Conservation (phyloP, 2,113 vertebrate genomes). For the Hypanus sabinus region DNA sequence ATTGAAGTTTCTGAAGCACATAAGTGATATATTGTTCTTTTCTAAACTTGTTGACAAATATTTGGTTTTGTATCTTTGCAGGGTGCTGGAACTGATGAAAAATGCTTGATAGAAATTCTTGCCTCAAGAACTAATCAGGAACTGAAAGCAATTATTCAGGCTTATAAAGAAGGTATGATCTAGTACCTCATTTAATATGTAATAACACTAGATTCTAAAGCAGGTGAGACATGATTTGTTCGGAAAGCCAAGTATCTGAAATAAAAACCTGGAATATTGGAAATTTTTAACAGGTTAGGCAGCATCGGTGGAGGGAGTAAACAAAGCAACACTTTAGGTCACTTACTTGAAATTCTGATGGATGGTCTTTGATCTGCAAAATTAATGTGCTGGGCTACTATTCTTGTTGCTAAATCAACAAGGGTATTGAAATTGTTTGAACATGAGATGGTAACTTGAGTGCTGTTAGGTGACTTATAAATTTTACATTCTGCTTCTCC, state of each 20-base stretch:
- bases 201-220: background rate
- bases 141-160: conserved; percentile 67
- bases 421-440: background rate
- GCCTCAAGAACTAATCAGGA: conserved; percentile 74
- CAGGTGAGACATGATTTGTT: background rate
- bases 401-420: background rate
- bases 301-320: too few relatives aligned
- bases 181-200: background rate
- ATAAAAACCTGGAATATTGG: too few relatives aligned
- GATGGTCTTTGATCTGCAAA: background rate
- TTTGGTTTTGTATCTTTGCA: conserved; percentile 44
- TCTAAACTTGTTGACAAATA: background rate
- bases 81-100: conserved; percentile 86
- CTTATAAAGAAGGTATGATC: conserved; percentile 78
- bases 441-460: background rate
- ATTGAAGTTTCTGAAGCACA: background rate
- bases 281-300: too few relatives aligned
- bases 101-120: conserved; percentile 84
- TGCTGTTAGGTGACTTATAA: background rate
- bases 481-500: background rate
- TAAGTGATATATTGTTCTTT: background rate
- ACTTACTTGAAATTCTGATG: background rate
- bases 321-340: background rate
- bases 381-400: background rate
- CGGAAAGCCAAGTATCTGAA: background rate